These are phyloP conservation scores for Coelinius sp. DNA, from an alignment of 2,888 invertebrate species.

Conservation along the genomic window DNA sequence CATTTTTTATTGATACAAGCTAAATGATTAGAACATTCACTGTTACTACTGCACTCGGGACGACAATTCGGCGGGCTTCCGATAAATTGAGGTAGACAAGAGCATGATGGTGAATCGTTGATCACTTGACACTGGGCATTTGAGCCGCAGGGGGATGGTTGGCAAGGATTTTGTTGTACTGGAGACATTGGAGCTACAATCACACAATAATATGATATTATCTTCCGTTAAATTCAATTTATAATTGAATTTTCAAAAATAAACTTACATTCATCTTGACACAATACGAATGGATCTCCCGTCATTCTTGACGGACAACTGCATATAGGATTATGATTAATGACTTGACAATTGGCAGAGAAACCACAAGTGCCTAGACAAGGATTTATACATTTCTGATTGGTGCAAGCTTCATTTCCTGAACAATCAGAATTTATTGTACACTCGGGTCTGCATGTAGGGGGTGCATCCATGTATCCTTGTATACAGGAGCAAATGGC, in stretches of 20 bases:
- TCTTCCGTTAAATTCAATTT: neutral
- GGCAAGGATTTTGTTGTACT: conserved; percentile 74
- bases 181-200: conserved; percentile 67
- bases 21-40: conserved; percentile 86
- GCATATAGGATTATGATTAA: conserved; percentile 78
- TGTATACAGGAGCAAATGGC: conserved; percentile 72
- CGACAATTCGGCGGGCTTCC: conserved; percentile 77
- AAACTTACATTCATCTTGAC: conserved; percentile 49
- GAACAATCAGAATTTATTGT: conserved; percentile 82
- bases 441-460: conserved; percentile 70
- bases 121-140: conserved; percentile 78
- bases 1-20: conserved; percentile 91
- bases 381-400: conserved; percentile 86
- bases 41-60: conserved; percentile 88
- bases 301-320: conserved; percentile 69
- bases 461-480: conserved; percentile 68
- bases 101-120: conserved; percentile 70
- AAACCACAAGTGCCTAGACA: conserved; percentile 84
- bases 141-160: conserved; percentile 81
- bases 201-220: conserved; percentile 57
- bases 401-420: conserved; percentile 80
- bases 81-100: conserved; percentile 66
- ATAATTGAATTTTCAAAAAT: neutral
- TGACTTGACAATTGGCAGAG: conserved; percentile 82
- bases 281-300: conserved; percentile 71